Evolutionary conservation across 2,888 invertebrate species (phyloP).

Genomic region (Helleia helle): DNA sequence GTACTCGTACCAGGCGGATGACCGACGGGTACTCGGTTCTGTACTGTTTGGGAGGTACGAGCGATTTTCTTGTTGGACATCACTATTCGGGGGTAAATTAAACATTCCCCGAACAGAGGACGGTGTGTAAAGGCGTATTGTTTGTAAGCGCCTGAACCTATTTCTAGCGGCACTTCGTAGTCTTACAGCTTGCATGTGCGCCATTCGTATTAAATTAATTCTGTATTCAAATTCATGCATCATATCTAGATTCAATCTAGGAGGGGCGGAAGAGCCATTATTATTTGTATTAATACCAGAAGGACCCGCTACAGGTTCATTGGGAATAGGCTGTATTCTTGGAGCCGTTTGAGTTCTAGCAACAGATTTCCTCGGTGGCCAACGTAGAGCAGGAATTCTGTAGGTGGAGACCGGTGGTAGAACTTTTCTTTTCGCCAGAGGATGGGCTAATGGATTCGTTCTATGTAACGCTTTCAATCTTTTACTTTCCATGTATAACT

Average conservation of each 20-base stretch:
- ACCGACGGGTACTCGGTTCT: conserved; percentile 28
- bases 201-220: conserved; percentile 54
- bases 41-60: conserved; percentile 27
- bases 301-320: conserved; percentile 45
- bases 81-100: conserved; percentile 36
- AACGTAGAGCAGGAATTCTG: conserved; percentile 51
- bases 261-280: conserved; percentile 21
- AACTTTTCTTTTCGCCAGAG: conserved; percentile 41
- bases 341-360: conserved; percentile 24
- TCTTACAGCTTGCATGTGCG: conserved; percentile 54
- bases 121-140: conserved; percentile 56
- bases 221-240: conserved; percentile 48
- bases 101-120: conserved; percentile 61
- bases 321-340: conserved; percentile 26
- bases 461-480: conserved; percentile 55
- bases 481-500: conserved; percentile 50
- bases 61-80: conserved; percentile 32
- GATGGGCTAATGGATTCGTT: conserved; percentile 54
- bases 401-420: conserved; percentile 48
- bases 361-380: conserved; percentile 32
- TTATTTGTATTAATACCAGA: conserved; percentile 13
- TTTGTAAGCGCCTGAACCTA: conserved; percentile 52
- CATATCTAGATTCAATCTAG: conserved; percentile 26
- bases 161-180: conserved; percentile 53
- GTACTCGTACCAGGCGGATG: conserved; percentile 30